A percentile compares a stretch with the other conserved stretches of the same genome.
phyloP scores from a whole-genome alignment of 2,888 invertebrate genomes.

The Gisinianus flammeolus region DNA sequence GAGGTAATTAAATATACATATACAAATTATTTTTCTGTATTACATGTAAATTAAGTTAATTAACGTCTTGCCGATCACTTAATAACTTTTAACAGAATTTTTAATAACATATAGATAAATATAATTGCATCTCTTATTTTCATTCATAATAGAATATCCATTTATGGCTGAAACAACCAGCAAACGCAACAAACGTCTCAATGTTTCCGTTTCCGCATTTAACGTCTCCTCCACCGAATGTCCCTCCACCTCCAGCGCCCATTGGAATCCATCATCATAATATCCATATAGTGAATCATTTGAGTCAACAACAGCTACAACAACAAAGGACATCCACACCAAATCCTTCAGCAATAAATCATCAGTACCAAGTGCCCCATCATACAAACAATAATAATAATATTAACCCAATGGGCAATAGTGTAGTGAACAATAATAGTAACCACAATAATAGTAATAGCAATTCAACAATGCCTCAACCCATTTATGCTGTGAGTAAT shows the following conservation, averaged over 20 bases:
- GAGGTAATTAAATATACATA: too few relatives aligned
- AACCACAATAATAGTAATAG: neutral
- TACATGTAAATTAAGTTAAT: too few relatives aligned
- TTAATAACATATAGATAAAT: too few relatives aligned
- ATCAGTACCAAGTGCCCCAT: conserved; percentile 57
- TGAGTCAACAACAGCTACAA: conserved; percentile 29
- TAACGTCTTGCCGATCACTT: too few relatives aligned
- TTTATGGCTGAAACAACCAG: conserved; percentile 69
- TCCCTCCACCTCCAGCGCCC: conserved; percentile 63
- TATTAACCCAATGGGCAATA: neutral
- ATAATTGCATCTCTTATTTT: too few relatives aligned
- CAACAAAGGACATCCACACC: conserved; percentile 46
- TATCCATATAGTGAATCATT: conserved; percentile 48
- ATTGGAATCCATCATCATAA: conserved; percentile 55
- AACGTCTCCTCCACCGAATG: conserved; percentile 53
- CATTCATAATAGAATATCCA: too few relatives aligned
- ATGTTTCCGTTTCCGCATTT: conserved; percentile 57
- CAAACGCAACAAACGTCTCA: conserved; percentile 60
- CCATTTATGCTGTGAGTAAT: conserved; percentile 57
- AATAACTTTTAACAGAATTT: too few relatives aligned
- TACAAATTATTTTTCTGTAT: too few relatives aligned
- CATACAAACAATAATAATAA: conserved; percentile 38
- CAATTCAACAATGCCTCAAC: conserved; percentile 42
- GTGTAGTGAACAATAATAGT: neutral
- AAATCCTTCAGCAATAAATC: conserved; percentile 48